Evolutionary conservation across 2,797 vertebrate genomes (phyloP).

Genomic region (Cuculus canorus): DNA sequence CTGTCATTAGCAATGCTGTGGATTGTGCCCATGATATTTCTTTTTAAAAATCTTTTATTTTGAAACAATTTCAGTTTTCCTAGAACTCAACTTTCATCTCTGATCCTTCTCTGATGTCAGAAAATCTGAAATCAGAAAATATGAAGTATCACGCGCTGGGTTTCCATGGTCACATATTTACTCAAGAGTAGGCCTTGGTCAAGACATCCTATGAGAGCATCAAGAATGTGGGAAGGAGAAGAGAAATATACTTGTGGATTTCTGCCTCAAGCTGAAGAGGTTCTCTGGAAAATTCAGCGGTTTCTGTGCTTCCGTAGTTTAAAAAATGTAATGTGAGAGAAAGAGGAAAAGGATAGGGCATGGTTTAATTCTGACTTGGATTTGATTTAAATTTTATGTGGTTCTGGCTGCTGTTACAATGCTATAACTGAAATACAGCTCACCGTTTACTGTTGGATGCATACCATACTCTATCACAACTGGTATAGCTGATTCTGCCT

Average conservation of each 20-base stretch:
- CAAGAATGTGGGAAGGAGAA: not conserved
- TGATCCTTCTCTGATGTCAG: not conserved
- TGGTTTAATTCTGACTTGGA: not conserved
- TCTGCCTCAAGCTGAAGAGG: not conserved
- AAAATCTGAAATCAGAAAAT: not conserved
- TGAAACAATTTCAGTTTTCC: not conserved
- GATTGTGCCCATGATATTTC: not conserved
- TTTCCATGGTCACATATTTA: not conserved
- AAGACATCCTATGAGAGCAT: not conserved
- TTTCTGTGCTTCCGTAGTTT: not conserved
- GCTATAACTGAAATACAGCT: not conserved
- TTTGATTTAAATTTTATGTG: not conserved
- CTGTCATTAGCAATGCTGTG: not conserved
- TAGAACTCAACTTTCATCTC: not conserved
- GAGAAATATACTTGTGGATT: not conserved
- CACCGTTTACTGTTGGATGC: not conserved
- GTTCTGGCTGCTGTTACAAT: not conserved
- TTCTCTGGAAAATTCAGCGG: not conserved
- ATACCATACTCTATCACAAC: not conserved
- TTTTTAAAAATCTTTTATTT: not conserved
- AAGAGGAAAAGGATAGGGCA: not conserved
- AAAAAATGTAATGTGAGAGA: not conserved
- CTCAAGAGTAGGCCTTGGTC: not conserved
- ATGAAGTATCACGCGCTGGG: not conserved
- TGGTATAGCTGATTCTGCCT: slow-evolving; percentile 13